Conservation (phyloP, 2,888 invertebrate species). For the Stenchaetothrips biformis region DNA sequence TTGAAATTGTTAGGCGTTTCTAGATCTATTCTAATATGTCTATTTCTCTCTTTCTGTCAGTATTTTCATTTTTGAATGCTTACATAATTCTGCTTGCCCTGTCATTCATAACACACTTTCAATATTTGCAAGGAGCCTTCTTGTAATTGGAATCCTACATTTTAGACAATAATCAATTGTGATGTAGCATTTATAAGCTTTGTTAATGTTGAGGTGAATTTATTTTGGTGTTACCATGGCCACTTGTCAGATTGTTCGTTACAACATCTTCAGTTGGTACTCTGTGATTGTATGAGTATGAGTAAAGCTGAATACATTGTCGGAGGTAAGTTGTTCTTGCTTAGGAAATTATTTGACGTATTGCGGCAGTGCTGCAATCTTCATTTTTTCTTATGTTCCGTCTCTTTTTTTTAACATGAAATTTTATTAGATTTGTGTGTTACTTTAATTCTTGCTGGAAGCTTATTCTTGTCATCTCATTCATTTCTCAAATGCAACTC, state of each 20-base stretch:
- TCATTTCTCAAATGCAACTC: no score
- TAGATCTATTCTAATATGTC: background rate
- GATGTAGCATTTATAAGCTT: background rate
- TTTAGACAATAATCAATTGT: constrained; percentile 19
- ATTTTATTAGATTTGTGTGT: background rate
- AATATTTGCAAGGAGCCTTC: no score
- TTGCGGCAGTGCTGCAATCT: no score
- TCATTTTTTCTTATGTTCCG: no score
- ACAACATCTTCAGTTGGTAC: background rate
- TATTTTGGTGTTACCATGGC: constrained; percentile 9
- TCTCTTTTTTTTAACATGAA: background rate
- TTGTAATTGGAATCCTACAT: background rate
- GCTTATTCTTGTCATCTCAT: no score
- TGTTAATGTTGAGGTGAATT: background rate
- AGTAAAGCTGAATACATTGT: background rate
- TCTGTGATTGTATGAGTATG: constrained; percentile 4
- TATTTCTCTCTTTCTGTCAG: background rate
- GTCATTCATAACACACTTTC: no score
- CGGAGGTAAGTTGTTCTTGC: no score
- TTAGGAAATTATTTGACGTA: no score
- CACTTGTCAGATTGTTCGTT: background rate
- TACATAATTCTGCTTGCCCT: background rate
- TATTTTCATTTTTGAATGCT: background rate
- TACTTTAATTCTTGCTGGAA: no score
- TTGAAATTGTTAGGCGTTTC: no score